Base-by-base conservation (phyloP, 2,113 vertebrate genomes). In the Pseudolaguvia tuberculata region DNA sequence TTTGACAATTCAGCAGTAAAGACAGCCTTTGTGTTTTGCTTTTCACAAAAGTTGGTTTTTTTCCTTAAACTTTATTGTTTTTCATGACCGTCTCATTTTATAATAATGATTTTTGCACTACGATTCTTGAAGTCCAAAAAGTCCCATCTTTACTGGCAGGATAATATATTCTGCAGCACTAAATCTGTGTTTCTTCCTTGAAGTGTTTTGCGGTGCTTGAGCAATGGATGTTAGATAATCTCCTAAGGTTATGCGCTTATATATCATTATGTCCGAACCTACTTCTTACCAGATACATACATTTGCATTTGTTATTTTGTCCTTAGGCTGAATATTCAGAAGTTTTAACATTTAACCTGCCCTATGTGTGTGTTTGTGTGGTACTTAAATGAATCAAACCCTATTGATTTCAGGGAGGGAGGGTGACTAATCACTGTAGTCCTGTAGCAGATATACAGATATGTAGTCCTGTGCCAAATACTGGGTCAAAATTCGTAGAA, bases 191-290 rank as follows among this genome's bases (percentile, higher is more conserved):
- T 42, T 42, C 59, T 42, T 21, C 59, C 59, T 48, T 65, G 39
- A 65, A 65, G 62, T 65, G 62, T 65, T 65, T 65, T 47, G 21
- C 62, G 25, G 42, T 1, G 3, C 27, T 68, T 68, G 66, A 68
- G 66, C 48, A 68, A 52, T 65, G 62, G 62, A 65, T 47, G 62
- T 47, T 25, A 52, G 66, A 68, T 52, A 52, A 68, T 68, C 48
- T 68, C 66, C 66, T 51, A 18, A 6, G 66, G 48, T 68, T 68
- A 68, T 68, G 48, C 12, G 48, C 66, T 29, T 52, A 25, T 68
- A 52, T 52, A 51, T 68, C 66, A 68, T 52, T 68, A 68, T 1
- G 27, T 20, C 48, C 29, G 48, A 68, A 68, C 27, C 66, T 6
- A 17, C 18, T 31, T 52, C 66, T 14, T 51, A 68, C 66, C 20